phyloP scores from a whole-genome alignment of 2,797 vertebrate species.

The Perodicticus potto region DNA sequence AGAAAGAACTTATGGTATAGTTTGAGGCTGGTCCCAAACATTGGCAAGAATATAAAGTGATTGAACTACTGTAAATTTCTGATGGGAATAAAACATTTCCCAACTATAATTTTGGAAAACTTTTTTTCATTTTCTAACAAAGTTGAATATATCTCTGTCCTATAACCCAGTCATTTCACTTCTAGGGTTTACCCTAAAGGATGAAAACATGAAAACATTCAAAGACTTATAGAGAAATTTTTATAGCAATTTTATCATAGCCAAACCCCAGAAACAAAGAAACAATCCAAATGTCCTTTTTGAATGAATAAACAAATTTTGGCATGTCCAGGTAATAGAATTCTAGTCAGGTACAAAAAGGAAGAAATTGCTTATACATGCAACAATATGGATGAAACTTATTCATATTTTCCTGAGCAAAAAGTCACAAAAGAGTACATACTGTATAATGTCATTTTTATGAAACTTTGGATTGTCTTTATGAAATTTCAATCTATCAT shows the following conservation, averaged over 20 bases:
- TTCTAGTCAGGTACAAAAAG: background rate
- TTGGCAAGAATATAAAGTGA: background rate
- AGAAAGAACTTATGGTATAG: too few relatives aligned
- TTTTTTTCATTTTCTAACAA: background rate
- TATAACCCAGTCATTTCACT: background rate
- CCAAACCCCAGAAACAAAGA: background rate
- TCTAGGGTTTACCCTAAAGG: background rate
- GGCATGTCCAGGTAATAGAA: background rate
- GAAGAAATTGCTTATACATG: background rate
- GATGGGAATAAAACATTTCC: background rate
- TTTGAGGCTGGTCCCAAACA: background rate
- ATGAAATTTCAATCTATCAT: background rate
- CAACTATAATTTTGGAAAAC: background rate
- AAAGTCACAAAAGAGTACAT: background rate
- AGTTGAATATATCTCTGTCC: background rate
- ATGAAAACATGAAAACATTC: background rate
- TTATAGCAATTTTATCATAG: conserved; percentile 2
- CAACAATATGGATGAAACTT: conserved; percentile 1
- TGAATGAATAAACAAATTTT: background rate
- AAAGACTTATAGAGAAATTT: conserved; percentile 1
- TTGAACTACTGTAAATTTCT: background rate
- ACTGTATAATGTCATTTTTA: conserved; percentile 1
- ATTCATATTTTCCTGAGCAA: background rate
- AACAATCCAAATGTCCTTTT: background rate
- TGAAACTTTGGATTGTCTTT: background rate